These are phyloP conservation scores for Brachyptera putata DNA, from an alignment of 2,888 invertebrate genomes.

Conservation along the genomic window DNA sequence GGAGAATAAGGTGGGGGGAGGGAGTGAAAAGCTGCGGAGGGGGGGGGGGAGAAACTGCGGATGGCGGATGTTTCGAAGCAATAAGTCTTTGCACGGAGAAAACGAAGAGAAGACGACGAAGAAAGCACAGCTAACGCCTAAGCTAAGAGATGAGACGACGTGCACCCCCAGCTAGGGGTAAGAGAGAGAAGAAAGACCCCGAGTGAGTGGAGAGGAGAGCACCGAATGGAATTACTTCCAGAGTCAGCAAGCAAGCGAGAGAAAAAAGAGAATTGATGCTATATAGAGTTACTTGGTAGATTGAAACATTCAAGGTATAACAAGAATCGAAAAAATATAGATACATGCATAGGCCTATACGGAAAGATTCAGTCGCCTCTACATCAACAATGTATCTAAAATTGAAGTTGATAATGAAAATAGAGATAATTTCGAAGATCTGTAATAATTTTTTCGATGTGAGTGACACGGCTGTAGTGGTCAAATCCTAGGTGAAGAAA, in stretches of 20 bases:
- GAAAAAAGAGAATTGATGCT: conserved; percentile 5
- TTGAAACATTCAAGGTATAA: neutral
- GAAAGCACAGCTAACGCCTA: neutral
- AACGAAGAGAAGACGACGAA: neutral
- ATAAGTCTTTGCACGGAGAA: neutral
- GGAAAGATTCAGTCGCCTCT: too few species aligned
- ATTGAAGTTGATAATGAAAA: too few species aligned
- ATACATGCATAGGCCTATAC: too few species aligned
- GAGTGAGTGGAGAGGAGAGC: neutral
- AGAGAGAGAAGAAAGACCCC: too few species aligned
- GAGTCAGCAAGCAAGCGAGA: neutral
- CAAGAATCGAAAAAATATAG: neutral
- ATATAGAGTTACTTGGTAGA: conserved; percentile 1
- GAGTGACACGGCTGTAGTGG: too few species aligned
- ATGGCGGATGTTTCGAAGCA: conserved; percentile 8
- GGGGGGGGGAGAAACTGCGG: neutral
- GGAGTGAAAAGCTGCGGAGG: too few species aligned
- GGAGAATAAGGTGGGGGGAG: neutral
- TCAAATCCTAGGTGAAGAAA: too few species aligned
- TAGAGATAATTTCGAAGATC: too few species aligned
- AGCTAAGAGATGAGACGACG: too few species aligned
- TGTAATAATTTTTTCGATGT: too few species aligned
- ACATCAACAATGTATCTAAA: too few species aligned
- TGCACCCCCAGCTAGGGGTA: too few species aligned
- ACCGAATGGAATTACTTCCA: conserved; percentile 2